Evolutionary conservation across 2,113 vertebrate species (phyloP).

Genomic region (Centropus bengalensis): DNA sequence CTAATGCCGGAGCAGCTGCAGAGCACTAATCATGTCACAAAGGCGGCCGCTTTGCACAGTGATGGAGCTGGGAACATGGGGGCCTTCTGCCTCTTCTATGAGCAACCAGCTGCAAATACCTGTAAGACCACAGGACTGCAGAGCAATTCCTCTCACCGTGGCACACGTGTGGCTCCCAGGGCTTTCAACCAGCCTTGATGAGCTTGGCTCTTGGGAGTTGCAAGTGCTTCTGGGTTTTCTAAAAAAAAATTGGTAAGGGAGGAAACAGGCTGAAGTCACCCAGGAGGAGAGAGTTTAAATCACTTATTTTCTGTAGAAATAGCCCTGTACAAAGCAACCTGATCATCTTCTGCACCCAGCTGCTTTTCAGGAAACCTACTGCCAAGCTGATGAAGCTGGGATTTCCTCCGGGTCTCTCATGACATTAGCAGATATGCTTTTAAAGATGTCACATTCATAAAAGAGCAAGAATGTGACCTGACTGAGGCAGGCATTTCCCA

Average conservation of each 20-base stretch:
- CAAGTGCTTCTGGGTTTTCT: neutral
- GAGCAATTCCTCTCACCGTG: rapidly evolving
- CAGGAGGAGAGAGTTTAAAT: neutral
- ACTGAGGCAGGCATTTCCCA: slow-evolving; percentile 39
- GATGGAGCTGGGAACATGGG: rapidly evolving
- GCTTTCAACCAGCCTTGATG: neutral
- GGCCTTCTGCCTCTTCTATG: neutral
- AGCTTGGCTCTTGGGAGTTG: neutral
- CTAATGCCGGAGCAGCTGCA: neutral
- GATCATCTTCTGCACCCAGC: neutral
- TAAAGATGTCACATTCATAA: slow-evolving; percentile 37
- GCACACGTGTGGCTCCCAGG: neutral
- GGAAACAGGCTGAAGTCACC: neutral
- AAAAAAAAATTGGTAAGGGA: neutral
- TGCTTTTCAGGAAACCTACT: neutral
- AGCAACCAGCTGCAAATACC: neutral
- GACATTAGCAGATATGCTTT: slow-evolving; percentile 1
- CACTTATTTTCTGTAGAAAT: neutral
- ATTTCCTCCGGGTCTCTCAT: neutral
- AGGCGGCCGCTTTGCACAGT: neutral
- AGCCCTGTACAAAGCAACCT: neutral
- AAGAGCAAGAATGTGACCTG: slow-evolving; percentile 24
- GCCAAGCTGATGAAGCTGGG: neutral
- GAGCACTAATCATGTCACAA: neutral
- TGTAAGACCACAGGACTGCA: rapidly evolving